Conservation (phyloP, 2,888 invertebrate genomes). For the Lithophane leautieri region DNA sequence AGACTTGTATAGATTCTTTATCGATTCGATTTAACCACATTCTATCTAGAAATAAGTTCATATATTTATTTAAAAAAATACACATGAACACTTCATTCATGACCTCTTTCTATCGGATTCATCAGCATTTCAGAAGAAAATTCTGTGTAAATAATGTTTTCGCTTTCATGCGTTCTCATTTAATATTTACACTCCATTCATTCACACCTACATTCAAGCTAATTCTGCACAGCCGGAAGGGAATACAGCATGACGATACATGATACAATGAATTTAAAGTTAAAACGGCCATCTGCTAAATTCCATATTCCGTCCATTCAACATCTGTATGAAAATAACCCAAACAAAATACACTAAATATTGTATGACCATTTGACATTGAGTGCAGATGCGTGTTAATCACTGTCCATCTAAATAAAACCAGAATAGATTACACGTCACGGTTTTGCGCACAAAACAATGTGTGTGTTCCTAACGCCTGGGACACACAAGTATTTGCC, state of each 20-base stretch:
- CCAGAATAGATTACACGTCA: conserved; percentile 73
- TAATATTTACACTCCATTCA: neutral
- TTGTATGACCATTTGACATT: conserved; percentile 65
- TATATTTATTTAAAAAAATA: neutral
- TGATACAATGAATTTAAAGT: conserved; percentile 37
- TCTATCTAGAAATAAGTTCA: neutral
- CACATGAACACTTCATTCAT: neutral
- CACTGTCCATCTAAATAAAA: conserved; percentile 78
- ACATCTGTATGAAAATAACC: conserved; percentile 40
- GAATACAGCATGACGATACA: conserved; percentile 30
- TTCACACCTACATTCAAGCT: conserved; percentile 11
- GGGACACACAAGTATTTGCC: neutral
- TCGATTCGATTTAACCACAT: neutral
- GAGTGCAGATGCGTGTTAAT: conserved; percentile 71
- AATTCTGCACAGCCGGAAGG: conserved; percentile 24
- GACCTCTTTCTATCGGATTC: neutral
- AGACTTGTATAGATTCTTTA: neutral
- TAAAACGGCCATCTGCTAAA: conserved; percentile 39
- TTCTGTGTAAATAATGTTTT: neutral
- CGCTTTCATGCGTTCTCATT: neutral
- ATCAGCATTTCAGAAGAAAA: neutral
- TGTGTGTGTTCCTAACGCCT: conserved; percentile 41
- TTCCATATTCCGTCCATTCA: conserved; percentile 36
- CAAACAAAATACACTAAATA: conserved; percentile 47
- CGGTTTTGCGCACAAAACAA: conserved; percentile 56